Conservation (phyloP, 2,888 invertebrate species). For the Opisthograptis luteolata region DNA sequence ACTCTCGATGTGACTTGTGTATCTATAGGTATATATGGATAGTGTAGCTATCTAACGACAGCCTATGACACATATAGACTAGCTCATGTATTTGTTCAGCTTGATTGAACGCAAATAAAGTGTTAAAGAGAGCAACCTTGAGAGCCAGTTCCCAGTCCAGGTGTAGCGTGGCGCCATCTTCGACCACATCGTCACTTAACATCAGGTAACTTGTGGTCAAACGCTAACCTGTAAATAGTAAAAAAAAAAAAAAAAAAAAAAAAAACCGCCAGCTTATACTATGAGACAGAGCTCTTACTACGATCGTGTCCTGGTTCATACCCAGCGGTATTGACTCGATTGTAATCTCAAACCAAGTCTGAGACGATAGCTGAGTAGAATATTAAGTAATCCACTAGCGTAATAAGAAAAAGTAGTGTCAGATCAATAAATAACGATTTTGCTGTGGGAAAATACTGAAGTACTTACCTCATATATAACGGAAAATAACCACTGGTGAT, state of each 20-base stretch:
- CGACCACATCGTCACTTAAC: no score
- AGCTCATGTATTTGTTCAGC: constrained; percentile 44
- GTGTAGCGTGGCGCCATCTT: no score
- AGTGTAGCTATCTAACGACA: constrained; percentile 24
- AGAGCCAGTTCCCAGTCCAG: no score
- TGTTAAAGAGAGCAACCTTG: constrained; percentile 62
- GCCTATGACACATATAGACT: constrained; percentile 24
- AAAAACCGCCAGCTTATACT: constrained; percentile 53
- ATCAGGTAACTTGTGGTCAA: no score
- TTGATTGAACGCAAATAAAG: constrained; percentile 62
- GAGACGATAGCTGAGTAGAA: constrained; percentile 58
- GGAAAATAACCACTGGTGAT: not conserved
- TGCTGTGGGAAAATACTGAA: constrained; percentile 31
- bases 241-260: no score
- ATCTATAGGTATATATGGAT: constrained; percentile 13
- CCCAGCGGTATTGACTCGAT: constrained; percentile 64
- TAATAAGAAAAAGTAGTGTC: constrained; percentile 20
- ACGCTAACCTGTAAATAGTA: no score
- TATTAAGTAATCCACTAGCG: constrained; percentile 52
- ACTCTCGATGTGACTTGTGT: constrained; percentile 11
- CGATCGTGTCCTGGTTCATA: constrained; percentile 60
- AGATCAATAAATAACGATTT: constrained; percentile 4
- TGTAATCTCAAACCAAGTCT: constrained; percentile 58
- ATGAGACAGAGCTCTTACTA: constrained; percentile 55
- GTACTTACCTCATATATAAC: not conserved